phyloP scores from a whole-genome alignment of 2,113 vertebrate species.

The Barnardius zonarius region DNA sequence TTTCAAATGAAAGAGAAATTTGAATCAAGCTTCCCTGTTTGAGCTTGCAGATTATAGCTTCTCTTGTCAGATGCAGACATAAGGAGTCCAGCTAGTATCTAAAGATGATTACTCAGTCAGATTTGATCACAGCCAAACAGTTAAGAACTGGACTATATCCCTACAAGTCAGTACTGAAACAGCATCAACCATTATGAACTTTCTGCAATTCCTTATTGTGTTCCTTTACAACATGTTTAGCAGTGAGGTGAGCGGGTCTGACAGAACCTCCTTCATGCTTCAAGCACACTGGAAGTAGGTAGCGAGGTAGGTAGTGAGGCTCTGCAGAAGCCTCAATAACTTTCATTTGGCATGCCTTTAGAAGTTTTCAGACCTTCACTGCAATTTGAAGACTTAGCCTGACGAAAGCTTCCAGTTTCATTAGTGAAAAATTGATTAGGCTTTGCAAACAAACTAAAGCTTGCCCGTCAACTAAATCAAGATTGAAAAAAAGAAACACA shows the following conservation, averaged over 20 bases:
- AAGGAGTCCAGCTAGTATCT: background rate
- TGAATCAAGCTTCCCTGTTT: background rate
- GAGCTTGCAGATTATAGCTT: background rate
- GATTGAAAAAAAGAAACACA: background rate
- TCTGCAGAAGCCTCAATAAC: background rate
- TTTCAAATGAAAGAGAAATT: background rate
- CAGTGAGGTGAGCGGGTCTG: background rate
- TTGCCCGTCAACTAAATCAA: background rate
- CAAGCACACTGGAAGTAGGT: background rate
- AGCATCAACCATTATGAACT: background rate
- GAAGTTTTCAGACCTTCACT: background rate
- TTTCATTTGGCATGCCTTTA: background rate
- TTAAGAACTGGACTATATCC: background rate
- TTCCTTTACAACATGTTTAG: background rate
- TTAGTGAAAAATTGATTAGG: background rate
- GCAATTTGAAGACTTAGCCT: background rate
- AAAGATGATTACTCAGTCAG: background rate
- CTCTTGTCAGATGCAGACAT: background rate
- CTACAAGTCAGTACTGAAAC: background rate
- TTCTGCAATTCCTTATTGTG: background rate
- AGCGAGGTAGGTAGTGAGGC: accelerated
- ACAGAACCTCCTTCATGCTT: background rate
- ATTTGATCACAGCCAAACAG: background rate
- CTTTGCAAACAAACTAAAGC: background rate
- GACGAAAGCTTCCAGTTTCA: background rate